Conservation (phyloP, 2,797 vertebrate species). For the Sebastes miniatus region DNA sequence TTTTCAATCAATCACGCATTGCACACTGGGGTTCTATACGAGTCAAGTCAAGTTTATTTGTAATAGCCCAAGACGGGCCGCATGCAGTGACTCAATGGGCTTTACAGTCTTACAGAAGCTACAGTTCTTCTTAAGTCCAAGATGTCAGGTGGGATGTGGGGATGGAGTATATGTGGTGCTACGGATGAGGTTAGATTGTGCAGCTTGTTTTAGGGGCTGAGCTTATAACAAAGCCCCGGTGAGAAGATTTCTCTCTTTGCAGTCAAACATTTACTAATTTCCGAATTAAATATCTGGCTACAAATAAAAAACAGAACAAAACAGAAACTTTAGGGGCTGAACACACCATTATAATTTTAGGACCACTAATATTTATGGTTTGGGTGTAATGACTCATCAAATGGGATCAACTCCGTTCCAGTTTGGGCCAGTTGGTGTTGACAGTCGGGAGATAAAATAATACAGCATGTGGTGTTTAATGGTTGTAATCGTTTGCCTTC, state of each 20-base stretch:
- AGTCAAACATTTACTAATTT: background rate
- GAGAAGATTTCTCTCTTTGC: background rate
- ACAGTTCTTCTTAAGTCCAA: background rate
- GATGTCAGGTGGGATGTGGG: background rate
- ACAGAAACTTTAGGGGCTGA: background rate
- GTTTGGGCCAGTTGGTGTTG: constrained; percentile 49
- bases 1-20: constrained; percentile 10
- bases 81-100: background rate
- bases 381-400: constrained; percentile 31
- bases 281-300: background rate
- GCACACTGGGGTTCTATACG: background rate
- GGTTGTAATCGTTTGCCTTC: constrained; percentile 50
- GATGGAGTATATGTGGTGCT: background rate
- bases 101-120: background rate
- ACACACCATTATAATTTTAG: constrained; percentile 9
- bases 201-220: background rate
- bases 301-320: background rate
- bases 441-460: constrained; percentile 59
- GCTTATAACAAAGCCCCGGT: background rate
- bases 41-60: background rate
- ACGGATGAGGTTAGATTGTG: background rate
- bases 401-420: constrained; percentile 33
- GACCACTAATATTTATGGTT: constrained; percentile 28
- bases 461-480: constrained; percentile 60
- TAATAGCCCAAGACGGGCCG: background rate